phyloP scores from a whole-genome alignment of 2,797 vertebrate species.

The Alectoris magna region DNA sequence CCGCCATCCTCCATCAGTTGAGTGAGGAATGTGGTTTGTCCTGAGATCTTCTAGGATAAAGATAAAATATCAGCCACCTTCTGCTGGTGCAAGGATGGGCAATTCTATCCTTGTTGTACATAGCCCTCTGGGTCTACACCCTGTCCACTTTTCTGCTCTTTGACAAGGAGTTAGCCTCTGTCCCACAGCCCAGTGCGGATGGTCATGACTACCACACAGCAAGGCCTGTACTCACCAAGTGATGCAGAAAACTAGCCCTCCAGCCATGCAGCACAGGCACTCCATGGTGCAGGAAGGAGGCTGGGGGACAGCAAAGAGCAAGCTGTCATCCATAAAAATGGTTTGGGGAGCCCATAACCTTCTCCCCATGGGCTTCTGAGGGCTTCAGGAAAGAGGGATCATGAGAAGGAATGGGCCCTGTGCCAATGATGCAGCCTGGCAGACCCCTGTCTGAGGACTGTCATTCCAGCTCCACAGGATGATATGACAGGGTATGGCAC shows the following conservation, averaged over 20 bases:
- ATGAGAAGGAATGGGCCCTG: neutral
- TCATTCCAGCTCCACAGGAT: neutral
- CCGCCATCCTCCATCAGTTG: rapidly evolving
- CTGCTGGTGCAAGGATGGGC: neutral
- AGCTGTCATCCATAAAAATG: neutral
- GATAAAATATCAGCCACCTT: neutral
- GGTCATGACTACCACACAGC: neutral
- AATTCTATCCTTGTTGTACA: neutral
- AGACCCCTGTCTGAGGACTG: neutral
- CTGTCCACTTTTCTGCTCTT: neutral
- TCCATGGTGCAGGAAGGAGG: neutral
- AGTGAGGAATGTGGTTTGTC: neutral
- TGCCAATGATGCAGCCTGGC: neutral
- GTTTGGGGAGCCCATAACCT: rapidly evolving
- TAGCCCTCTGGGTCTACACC: neutral
- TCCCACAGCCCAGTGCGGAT: neutral
- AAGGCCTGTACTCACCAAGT: neutral
- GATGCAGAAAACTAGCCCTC: neutral
- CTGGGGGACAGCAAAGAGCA: neutral
- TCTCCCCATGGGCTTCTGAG: neutral
- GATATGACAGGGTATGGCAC: neutral
- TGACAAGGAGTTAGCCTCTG: neutral
- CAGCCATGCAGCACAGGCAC: neutral
- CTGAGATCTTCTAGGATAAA: neutral
- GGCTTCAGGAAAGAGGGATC: neutral